These are phyloP conservation scores for Carpatolechia fugitivella DNA, from an alignment of 2,888 invertebrate species.

Conservation along the genomic window DNA sequence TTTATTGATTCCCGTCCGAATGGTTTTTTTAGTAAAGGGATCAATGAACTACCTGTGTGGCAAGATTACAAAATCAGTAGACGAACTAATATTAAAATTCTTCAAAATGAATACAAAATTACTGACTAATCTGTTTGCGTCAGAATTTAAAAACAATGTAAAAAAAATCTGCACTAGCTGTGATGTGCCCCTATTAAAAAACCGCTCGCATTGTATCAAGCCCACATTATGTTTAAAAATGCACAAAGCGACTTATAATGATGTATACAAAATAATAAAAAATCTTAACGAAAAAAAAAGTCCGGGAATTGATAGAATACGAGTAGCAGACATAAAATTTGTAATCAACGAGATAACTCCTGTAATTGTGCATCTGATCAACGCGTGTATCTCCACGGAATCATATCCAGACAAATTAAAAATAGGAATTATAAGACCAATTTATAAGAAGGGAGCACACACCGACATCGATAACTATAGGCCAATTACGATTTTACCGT, in stretches of 20 bases:
- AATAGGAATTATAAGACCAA: too few species aligned
- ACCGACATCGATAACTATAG: too few species aligned
- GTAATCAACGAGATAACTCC: conserved; percentile 11
- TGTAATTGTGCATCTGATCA: conserved; percentile 15
- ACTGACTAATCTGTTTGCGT: conserved; percentile 13
- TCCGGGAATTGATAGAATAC: conserved; percentile 17
- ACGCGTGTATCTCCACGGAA: conserved; percentile 5
- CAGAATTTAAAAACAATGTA: conserved; percentile 12
- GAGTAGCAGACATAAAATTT: conserved; percentile 16
- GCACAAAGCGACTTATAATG: neutral
- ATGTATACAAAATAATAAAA: conserved; percentile 10
- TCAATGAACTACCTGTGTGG: too few species aligned
- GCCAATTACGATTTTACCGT: too few species aligned
- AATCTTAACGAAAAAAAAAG: conserved; percentile 14
- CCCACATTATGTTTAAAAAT: conserved; percentile 6
- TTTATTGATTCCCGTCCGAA: too few species aligned
- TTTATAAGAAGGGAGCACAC: conserved; percentile 16
- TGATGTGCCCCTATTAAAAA: conserved; percentile 5
- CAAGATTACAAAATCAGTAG: conserved; percentile 15
- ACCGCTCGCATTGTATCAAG: neutral
- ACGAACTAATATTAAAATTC: conserved; percentile 10
- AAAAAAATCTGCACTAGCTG: conserved; percentile 9
- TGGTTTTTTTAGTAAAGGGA: too few species aligned
- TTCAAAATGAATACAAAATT: conserved; percentile 6
- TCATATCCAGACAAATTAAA: conserved; percentile 16